Base-by-base conservation (phyloP, 2,113 vertebrate species). In the Gavialis gangeticus region DNA sequence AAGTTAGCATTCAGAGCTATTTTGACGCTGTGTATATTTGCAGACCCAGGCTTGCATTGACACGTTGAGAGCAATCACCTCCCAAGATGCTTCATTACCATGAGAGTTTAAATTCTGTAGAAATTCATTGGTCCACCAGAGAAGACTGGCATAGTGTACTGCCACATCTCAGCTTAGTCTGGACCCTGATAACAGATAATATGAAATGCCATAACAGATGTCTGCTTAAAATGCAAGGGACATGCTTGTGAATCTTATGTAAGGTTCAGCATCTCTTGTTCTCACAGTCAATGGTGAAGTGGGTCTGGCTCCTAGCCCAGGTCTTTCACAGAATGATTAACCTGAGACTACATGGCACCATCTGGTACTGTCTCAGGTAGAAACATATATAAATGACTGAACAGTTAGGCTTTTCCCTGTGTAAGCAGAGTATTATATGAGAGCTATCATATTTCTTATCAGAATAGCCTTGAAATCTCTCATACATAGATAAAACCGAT, bases 281-380 rank as follows among this genome's bases (percentile, higher is more conserved):
- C 90, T 97, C 80, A 92, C 91, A 92, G 94, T 92, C 88, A 88
- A 92, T 93, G 94, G 84, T 89, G 80, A 97, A 96, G 94, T 89
- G 84, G 46, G 59, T 93, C 95, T 98, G 98, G 97, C 98, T 95
- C 22, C 8, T 71, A 94, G 97, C 97, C 97, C 96, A 97, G 95
- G 93, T 97, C 95, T 97, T 92, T 98, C 91, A 89, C 80, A 96
- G 85, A 97, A 85, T 95, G 96, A 98, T 98, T 96, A 96, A 97
- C 95, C 93, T 96, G 96, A 97, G 92, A 98, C 92, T 97, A 96
- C 90, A 92, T 1, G 77, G 79, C 78, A 97, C 94, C 98, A 98
- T 97, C 97, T 98, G 98, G 96, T 95, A 79, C 67, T 96, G 91
- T 98, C 82, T 97, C 93, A 98, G 97, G 97, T 97, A 97, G 82